phyloP scores from a whole-genome alignment of 2,113 vertebrate genomes.

The Ibidorhyncha struthersii region DNA sequence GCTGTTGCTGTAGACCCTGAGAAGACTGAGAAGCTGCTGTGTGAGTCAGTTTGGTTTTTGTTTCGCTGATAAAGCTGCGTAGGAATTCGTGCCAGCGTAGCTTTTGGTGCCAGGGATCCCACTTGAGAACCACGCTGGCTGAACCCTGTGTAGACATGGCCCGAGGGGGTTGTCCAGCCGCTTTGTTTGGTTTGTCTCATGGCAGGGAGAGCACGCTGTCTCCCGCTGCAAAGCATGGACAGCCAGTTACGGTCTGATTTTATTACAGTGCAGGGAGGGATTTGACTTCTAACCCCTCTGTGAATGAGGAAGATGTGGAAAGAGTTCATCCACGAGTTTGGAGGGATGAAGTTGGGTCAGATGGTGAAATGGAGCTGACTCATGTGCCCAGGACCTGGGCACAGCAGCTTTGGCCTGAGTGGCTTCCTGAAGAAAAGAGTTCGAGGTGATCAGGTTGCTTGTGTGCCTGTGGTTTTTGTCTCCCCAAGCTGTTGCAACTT shows the following conservation, averaged over 20 bases:
- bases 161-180: neutral
- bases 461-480: neutral
- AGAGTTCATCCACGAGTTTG: fast-evolving
- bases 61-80: neutral
- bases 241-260: neutral
- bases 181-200: neutral
- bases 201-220: fast-evolving
- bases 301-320: neutral
- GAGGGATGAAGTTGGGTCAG: neutral
- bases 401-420: neutral
- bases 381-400: neutral
- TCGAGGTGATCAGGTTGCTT: neutral
- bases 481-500: neutral
- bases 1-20: neutral
- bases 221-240: neutral
- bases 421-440: neutral
- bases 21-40: neutral
- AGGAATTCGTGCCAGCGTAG: neutral
- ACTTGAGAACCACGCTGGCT: neutral
- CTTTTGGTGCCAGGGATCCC: neutral
- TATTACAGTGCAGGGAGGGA: neutral
- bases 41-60: neutral
- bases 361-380: neutral
- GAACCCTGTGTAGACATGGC: neutral
- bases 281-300: neutral